Evolutionary conservation across 2,797 vertebrate genomes (phyloP).

Genomic region (Anniella stebbinsi): DNA sequence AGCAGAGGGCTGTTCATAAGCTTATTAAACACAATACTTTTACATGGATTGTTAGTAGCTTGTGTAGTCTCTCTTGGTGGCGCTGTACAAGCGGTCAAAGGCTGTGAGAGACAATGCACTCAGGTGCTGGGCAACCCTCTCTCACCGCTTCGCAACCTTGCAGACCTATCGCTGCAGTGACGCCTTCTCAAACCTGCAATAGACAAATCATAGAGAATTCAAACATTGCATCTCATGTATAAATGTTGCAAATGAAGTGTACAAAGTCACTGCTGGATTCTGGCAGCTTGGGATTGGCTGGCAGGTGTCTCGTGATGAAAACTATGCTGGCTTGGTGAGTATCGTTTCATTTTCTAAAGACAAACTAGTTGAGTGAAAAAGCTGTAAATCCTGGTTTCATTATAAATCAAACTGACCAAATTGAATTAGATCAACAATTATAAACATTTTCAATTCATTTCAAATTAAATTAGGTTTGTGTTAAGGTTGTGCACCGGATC

Average conservation of each 20-base stretch:
- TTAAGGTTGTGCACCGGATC: too few relatives aligned
- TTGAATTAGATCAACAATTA: background rate
- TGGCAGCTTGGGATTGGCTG: background rate
- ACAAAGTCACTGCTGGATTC: slow-evolving; percentile 7
- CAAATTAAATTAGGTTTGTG: background rate
- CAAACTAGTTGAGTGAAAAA: background rate
- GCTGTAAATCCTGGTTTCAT: background rate
- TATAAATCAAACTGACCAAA: slow-evolving; percentile 20
- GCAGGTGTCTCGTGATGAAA: background rate
- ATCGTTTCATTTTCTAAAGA: background rate
- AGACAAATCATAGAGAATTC: background rate
- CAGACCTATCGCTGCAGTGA: background rate
- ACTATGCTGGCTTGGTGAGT: background rate
- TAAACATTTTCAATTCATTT: slow-evolving; percentile 11
- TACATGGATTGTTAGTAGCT: background rate
- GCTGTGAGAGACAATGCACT: background rate
- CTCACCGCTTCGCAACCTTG: background rate
- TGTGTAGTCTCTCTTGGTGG: background rate
- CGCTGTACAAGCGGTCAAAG: background rate
- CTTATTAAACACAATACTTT: slow-evolving; percentile 70
- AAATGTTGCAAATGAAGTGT: slow-evolving; percentile 1
- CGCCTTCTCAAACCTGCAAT: background rate
- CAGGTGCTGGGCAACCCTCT: background rate
- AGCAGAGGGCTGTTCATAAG: slow-evolving; percentile 12
- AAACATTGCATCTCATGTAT: background rate